A percentile compares a stretch with the other conserved stretches of the same genome.
Evolutionary conservation across 2,797 vertebrate genomes (phyloP).

Genomic region (Hemibagrus guttatus): DNA sequence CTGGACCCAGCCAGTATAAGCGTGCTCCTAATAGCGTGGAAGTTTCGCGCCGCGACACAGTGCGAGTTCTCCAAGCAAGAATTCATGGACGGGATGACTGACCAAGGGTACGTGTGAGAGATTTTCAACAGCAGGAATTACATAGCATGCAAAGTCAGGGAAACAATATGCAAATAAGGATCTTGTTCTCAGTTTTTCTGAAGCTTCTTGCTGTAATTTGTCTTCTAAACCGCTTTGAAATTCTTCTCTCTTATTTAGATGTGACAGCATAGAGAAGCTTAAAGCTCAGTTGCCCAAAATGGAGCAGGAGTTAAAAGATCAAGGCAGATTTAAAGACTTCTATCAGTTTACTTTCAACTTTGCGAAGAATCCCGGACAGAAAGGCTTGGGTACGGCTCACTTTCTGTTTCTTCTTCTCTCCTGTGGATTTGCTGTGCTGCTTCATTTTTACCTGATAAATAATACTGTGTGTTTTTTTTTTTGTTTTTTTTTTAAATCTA

Average conservation of each 20-base stretch:
- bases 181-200: not conserved
- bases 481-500: slow-evolving; percentile 72
- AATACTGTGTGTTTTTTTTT: slow-evolving; percentile 62
- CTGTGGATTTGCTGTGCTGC: not conserved
- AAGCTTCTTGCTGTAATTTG: not conserved
- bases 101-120: slow-evolving; percentile 82
- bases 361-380: slow-evolving; percentile 98
- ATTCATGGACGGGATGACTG: slow-evolving; percentile 96
- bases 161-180: not conserved
- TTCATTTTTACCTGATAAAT: not conserved
- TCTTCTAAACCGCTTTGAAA: not conserved
- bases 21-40: slow-evolving; percentile 96
- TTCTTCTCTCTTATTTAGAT: slow-evolving; percentile 73
- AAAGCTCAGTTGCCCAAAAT: slow-evolving; percentile 97
- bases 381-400: slow-evolving; percentile 89
- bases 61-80: slow-evolving; percentile 96
- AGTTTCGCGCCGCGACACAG: slow-evolving; percentile 95
- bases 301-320: slow-evolving; percentile 98
- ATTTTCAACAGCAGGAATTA: not conserved
- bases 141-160: not conserved
- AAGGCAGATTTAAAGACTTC: slow-evolving; percentile 97
- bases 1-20: slow-evolving; percentile 95
- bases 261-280: slow-evolving; percentile 97
- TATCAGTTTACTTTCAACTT: slow-evolving; percentile 99
- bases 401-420: not conserved